A percentile compares a stretch with the other conserved stretches of the same genome.
Conservation (phyloP, 2,113 vertebrate species). For the Mirza zaza region DNA sequence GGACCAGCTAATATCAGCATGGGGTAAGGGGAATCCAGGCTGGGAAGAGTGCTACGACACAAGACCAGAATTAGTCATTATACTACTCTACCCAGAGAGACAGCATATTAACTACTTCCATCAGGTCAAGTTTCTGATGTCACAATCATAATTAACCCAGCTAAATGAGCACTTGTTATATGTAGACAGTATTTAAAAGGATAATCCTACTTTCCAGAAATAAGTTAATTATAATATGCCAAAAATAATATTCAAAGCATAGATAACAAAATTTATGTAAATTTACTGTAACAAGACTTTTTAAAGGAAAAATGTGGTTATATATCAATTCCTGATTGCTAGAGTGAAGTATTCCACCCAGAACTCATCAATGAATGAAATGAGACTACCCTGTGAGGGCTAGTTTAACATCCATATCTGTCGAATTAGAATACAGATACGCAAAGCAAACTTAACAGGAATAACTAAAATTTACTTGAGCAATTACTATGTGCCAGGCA, state of each 20-base stretch:
- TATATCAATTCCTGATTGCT: not conserved
- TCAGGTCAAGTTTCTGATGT: accelerated
- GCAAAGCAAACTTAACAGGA: not conserved
- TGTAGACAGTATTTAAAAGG: not conserved
- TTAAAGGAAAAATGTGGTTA: not conserved
- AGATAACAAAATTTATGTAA: not conserved
- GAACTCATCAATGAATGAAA: not conserved
- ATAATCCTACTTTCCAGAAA: not conserved
- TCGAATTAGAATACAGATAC: not conserved
- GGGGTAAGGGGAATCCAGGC: slow-evolving; percentile 88
- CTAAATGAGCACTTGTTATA: not conserved
- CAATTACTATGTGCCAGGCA: not conserved
- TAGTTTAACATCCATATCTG: not conserved
- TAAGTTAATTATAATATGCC: not conserved
- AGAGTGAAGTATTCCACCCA: not conserved
- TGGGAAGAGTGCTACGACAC: slow-evolving; percentile 88
- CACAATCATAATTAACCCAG: accelerated
- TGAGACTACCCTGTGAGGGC: not conserved
- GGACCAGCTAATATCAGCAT: slow-evolving; percentile 94
- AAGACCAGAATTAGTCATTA: not conserved
- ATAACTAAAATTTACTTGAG: not conserved
- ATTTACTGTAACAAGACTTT: not conserved
- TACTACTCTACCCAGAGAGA: accelerated
- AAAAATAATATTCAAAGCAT: not conserved
- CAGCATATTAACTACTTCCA: accelerated